Evolutionary conservation across 2,888 invertebrate genomes (phyloP).

Genomic region (Macrophya annulata): DNA sequence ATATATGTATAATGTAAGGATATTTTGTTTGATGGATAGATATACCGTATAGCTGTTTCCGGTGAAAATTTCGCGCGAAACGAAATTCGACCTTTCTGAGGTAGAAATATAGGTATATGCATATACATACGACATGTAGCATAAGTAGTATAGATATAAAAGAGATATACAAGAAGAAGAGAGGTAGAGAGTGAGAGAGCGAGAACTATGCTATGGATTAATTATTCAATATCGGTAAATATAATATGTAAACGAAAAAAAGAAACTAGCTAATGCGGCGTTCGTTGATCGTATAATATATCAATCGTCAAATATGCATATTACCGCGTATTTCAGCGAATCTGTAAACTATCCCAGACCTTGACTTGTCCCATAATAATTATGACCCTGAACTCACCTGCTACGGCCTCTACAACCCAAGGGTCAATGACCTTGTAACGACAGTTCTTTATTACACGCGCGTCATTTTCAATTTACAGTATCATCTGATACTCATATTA

Average conservation of each 20-base stretch:
- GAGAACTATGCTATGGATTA: neutral
- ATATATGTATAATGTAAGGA: neutral
- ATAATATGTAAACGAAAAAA: neutral
- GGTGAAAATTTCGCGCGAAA: constrained; percentile 6
- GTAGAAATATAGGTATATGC: too few relatives aligned
- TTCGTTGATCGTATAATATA: too few relatives aligned
- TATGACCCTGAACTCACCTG: constrained; percentile 15
- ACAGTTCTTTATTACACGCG: neutral
- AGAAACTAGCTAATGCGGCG: neutral
- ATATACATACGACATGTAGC: neutral
- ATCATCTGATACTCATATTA: neutral
- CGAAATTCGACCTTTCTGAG: neutral
- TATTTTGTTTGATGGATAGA: neutral
- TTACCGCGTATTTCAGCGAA: neutral
- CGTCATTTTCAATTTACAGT: neutral
- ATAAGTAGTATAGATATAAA: too few relatives aligned
- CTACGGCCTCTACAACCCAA: neutral
- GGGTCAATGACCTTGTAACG: constrained; percentile 33
- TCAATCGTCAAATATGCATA: neutral
- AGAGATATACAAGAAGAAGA: neutral
- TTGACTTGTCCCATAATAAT: constrained; percentile 8
- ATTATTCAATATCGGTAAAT: neutral
- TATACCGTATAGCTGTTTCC: neutral
- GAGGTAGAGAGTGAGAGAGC: too few relatives aligned
- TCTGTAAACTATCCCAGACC: neutral